A percentile compares a stretch with the other conserved stretches of the same genome.
These are phyloP conservation scores for Scaptomyza flava DNA, from an alignment of 2,888 invertebrate species.

Conservation along the genomic window DNA sequence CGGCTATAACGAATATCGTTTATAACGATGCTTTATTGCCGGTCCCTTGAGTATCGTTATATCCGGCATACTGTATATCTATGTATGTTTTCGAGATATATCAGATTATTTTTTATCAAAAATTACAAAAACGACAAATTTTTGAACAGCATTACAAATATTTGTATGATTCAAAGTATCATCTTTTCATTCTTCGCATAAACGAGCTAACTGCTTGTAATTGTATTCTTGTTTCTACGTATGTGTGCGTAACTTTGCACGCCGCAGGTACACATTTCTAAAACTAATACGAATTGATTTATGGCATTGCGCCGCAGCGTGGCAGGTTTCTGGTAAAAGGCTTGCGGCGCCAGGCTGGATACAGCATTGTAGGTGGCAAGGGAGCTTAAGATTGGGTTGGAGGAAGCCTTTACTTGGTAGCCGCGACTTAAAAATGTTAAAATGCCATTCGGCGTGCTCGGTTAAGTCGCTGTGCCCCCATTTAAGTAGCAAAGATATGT, in stretches of 20 bases:
- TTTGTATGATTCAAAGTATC: background rate
- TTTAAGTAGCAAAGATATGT: background rate
- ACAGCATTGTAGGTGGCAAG: background rate
- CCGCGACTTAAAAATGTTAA: constrained; percentile 67
- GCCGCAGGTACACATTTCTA: constrained; percentile 84
- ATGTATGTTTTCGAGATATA: too few species aligned
- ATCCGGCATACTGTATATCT: too few species aligned
- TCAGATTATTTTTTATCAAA: too few species aligned
- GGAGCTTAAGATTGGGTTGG: background rate
- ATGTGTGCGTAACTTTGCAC: constrained; percentile 41
- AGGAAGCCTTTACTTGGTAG: constrained; percentile 20
- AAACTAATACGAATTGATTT: constrained; percentile 84
- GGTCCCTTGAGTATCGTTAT: too few species aligned
- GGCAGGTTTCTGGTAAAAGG: constrained; percentile 61
- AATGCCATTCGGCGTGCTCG: constrained; percentile 56
- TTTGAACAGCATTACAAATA: background rate
- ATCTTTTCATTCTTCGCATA: constrained; percentile 26
- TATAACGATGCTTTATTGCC: too few species aligned
- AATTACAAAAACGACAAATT: too few species aligned
- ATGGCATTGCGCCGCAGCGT: constrained; percentile 64
- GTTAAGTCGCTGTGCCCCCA: constrained; percentile 54
- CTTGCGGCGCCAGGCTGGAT: constrained; percentile 50
- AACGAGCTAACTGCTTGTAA: constrained; percentile 15
- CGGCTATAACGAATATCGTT: too few species aligned
- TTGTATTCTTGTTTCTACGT: constrained; percentile 8